Evolutionary conservation across 2,888 invertebrate species (phyloP).

Genomic region (Cheilosia impressa): DNA sequence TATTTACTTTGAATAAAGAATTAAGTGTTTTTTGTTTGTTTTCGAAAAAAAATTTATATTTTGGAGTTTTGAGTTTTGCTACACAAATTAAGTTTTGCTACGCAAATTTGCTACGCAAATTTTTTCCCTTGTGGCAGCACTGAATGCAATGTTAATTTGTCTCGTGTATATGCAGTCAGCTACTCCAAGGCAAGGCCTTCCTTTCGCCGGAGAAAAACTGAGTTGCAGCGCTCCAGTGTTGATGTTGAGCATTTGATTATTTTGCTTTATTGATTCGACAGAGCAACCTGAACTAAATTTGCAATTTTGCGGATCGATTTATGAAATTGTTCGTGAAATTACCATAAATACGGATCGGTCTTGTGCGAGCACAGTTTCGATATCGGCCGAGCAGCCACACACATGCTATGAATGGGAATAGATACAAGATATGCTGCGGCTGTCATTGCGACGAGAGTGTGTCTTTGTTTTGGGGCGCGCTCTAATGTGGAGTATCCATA

Average conservation of each 20-base stretch:
- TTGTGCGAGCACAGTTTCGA: slow-evolving; percentile 50
- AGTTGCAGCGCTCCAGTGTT: background rate
- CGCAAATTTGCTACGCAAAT: too few relatives aligned
- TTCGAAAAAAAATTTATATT: too few relatives aligned
- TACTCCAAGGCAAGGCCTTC: slow-evolving; percentile 22
- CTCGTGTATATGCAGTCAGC: slow-evolving; percentile 54
- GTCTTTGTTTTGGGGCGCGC: slow-evolving; percentile 18
- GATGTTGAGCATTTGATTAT: slow-evolving; percentile 72
- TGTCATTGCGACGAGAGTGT: slow-evolving; percentile 3
- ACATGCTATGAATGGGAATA: background rate
- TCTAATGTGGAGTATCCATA: slow-evolving; percentile 37
- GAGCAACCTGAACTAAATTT: slow-evolving; percentile 74
- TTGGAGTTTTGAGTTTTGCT: too few relatives aligned
- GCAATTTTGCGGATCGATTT: slow-evolving; percentile 77
- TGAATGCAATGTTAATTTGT: slow-evolving; percentile 70
- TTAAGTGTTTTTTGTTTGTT: too few relatives aligned
- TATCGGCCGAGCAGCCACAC: background rate
- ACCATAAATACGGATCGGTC: slow-evolving; percentile 77
- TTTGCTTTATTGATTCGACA: slow-evolving; percentile 73
- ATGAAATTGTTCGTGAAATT: slow-evolving; percentile 79
- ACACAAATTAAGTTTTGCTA: too few relatives aligned
- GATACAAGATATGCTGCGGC: slow-evolving; percentile 4
- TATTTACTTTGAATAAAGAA: too few relatives aligned
- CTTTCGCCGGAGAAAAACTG: slow-evolving; percentile 42
- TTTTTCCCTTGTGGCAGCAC: too few relatives aligned